phyloP scores from a whole-genome alignment of 2,113 vertebrate genomes.

The Gymnorhina tibicen region DNA sequence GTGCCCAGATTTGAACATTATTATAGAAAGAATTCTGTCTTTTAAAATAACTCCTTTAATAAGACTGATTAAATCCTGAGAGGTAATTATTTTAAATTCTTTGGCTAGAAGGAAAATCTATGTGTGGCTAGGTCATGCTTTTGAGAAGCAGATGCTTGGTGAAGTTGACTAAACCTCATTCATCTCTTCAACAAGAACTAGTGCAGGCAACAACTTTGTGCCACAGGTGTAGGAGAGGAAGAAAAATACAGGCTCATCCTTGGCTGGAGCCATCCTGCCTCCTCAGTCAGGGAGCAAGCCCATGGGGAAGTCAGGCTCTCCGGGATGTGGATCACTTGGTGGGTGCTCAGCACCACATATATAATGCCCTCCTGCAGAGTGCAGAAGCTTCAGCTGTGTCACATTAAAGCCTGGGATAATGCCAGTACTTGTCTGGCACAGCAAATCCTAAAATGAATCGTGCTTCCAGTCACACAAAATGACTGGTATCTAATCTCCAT shows the following conservation, averaged over 20 bases:
- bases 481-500: background rate
- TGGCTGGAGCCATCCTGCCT: background rate
- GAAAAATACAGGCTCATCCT: background rate
- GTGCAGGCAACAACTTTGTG: background rate
- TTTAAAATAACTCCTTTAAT: background rate
- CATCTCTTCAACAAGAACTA: background rate
- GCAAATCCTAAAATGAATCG: background rate
- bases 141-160: background rate
- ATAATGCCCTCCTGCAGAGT: background rate
- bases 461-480: background rate
- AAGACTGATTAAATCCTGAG: background rate
- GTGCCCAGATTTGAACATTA: background rate
- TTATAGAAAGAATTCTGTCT: background rate
- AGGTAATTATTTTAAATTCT: background rate
- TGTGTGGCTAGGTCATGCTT: background rate
- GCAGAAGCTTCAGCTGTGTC: background rate
- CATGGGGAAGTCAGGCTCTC: accelerated
- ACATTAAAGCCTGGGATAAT: background rate
- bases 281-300: background rate
- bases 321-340: background rate
- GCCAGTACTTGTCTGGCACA: background rate
- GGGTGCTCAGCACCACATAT: background rate
- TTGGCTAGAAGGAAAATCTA: background rate
- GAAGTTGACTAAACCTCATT: background rate
- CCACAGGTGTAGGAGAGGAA: background rate